Conservation (phyloP, 2,113 vertebrate species). For the Sander vitreus region DNA sequence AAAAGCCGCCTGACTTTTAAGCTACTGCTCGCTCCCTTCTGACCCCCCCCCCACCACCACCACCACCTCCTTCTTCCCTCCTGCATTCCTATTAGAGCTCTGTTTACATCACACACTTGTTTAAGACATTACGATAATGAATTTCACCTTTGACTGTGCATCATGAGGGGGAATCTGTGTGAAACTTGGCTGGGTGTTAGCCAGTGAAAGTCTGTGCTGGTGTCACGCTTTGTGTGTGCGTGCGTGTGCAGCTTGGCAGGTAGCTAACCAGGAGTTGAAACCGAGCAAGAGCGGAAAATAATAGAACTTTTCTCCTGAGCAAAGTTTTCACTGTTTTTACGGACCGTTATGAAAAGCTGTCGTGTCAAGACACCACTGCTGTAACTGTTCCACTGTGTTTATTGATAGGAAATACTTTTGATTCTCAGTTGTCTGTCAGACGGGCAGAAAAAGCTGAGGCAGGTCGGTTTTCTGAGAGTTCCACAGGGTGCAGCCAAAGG, state of each 20-base stretch:
- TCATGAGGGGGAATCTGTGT: constrained; percentile 43
- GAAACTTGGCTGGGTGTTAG: constrained; percentile 30
- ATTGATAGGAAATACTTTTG: constrained; percentile 29
- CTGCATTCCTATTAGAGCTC: constrained; percentile 19
- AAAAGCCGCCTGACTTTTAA: constrained; percentile 48
- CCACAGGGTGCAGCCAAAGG: constrained; percentile 4
- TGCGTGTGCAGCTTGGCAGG: constrained; percentile 46
- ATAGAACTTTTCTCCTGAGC: constrained; percentile 18
- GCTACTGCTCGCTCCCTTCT: constrained; percentile 19
- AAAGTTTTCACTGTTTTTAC: constrained; percentile 24
- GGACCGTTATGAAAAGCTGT: constrained; percentile 18
- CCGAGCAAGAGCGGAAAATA: constrained; percentile 38
- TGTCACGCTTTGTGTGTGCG: constrained; percentile 17
- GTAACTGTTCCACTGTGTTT: not conserved
- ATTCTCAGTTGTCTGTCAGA: constrained; percentile 28
- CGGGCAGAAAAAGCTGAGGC: not conserved
- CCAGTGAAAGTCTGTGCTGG: constrained; percentile 11
- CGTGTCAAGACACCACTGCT: constrained; percentile 18
- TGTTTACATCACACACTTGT: constrained; percentile 35
- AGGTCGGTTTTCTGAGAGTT: constrained; percentile 20
- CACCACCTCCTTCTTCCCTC: not conserved
- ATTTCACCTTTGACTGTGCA: constrained; percentile 61
- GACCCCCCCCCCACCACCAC: not conserved
- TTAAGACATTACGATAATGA: constrained; percentile 51
- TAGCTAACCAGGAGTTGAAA: constrained; percentile 8